phyloP scores from a whole-genome alignment of 2,797 vertebrate genomes.

The Decapterus maruadsi region DNA sequence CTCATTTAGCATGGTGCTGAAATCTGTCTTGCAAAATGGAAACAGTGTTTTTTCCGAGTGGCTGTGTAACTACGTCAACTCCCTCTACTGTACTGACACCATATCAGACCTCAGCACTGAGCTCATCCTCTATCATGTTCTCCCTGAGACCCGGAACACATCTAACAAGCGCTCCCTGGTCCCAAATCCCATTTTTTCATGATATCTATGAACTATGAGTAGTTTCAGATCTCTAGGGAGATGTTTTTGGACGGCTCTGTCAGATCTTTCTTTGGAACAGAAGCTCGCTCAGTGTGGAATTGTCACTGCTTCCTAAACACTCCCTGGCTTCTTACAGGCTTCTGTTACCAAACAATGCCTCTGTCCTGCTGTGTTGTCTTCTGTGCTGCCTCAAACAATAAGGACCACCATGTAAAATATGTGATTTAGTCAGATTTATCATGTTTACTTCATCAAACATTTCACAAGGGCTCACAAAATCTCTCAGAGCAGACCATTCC shows the following conservation, averaged over 20 bases:
- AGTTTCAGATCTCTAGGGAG: conserved; percentile 1
- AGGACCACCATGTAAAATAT: not conserved
- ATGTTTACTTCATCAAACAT: not conserved
- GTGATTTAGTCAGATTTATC: not conserved
- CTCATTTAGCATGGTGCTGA: not conserved
- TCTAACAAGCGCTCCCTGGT: not conserved
- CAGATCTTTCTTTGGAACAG: conserved; percentile 31
- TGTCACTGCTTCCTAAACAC: conserved; percentile 9
- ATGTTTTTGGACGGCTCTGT: conserved; percentile 20
- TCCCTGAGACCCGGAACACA: too few species aligned
- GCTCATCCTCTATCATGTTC: not conserved
- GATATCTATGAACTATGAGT: not conserved
- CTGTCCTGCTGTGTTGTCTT: not conserved
- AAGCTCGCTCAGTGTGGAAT: conserved; percentile 37
- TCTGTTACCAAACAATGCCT: not conserved
- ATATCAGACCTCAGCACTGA: not conserved
- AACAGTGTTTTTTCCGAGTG: too few species aligned
- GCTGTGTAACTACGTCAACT: not conserved
- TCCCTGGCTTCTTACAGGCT: not conserved
- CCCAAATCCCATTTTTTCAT: not conserved
- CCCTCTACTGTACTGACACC: not conserved
- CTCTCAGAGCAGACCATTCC: too few species aligned
- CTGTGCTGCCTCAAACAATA: not conserved
- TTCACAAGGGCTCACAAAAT: not conserved
- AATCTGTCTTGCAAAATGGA: too few species aligned